These are phyloP conservation scores for Rosalia funebris DNA, from an alignment of 2,888 invertebrate species.

Conservation along the genomic window DNA sequence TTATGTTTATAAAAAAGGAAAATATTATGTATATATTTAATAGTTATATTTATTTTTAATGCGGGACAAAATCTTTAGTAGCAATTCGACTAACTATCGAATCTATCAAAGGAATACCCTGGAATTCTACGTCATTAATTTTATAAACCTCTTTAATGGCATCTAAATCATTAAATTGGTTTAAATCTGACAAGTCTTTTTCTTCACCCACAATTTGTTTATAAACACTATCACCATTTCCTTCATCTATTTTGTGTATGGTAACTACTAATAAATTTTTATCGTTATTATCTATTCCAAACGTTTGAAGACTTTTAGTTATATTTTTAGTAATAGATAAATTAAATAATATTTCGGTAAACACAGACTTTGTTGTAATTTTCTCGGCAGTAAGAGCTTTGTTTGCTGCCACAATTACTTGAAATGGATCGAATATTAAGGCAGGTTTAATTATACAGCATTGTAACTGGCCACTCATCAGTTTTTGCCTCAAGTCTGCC, in stretches of 20 bases:
- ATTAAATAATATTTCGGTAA: constrained; percentile 75
- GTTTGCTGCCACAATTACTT: constrained; percentile 75
- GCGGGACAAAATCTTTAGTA: constrained; percentile 69
- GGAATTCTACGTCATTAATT: constrained; percentile 66
- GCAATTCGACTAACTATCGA: constrained; percentile 75
- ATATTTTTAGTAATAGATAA: constrained; percentile 77
- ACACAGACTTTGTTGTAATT: constrained; percentile 71
- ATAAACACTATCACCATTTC: constrained; percentile 58
- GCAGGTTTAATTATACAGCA: constrained; percentile 73
- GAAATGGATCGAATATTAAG: constrained; percentile 71
- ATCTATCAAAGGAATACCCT: constrained; percentile 66
- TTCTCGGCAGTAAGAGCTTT: constrained; percentile 69
- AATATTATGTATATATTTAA: too few species aligned
- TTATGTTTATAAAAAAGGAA: too few species aligned
- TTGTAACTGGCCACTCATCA: constrained; percentile 68
- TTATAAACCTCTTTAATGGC: constrained; percentile 72
- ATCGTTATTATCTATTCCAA: constrained; percentile 69
- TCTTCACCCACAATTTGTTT: constrained; percentile 68
- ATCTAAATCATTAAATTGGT: constrained; percentile 64
- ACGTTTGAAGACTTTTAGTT: constrained; percentile 72
- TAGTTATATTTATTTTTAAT: too few species aligned
- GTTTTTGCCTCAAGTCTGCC: constrained; percentile 66
- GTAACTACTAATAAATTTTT: constrained; percentile 64
- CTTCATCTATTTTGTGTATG: constrained; percentile 57
- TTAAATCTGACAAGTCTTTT: constrained; percentile 65